phyloP scores from a whole-genome alignment of 2,113 vertebrate genomes.

The Chauna torquata region DNA sequence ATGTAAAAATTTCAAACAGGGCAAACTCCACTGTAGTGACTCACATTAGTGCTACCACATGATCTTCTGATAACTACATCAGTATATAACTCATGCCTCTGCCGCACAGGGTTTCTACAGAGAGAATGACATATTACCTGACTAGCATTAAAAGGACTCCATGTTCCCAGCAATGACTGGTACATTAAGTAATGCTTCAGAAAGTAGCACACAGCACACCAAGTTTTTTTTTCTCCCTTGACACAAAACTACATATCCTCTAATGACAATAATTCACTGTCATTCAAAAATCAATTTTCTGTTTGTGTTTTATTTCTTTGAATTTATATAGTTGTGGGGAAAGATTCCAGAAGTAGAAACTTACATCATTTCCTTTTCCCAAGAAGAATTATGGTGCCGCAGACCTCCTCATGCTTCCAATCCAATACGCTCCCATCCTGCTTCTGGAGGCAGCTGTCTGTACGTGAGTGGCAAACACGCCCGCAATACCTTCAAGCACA shows the following conservation, averaged over 20 bases:
- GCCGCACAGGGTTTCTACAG: slow-evolving; percentile 41
- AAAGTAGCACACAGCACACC: slow-evolving; percentile 56
- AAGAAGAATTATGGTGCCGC: slow-evolving; percentile 22
- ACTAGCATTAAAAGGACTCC: slow-evolving; percentile 67
- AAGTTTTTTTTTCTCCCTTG: not conserved
- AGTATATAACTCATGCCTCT: slow-evolving; percentile 72
- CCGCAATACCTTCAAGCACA: not conserved
- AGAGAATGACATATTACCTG: slow-evolving; percentile 73
- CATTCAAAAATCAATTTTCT: slow-evolving; percentile 65
- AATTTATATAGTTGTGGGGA: slow-evolving; percentile 40
- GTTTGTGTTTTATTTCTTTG: slow-evolving; percentile 64
- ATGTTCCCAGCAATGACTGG: slow-evolving; percentile 70
- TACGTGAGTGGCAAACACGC: not conserved
- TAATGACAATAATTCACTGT: slow-evolving; percentile 59
- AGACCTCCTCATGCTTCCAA: not conserved
- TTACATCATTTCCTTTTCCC: slow-evolving; percentile 57
- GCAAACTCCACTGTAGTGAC: slow-evolving; percentile 55
- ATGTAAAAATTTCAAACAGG: slow-evolving; percentile 55
- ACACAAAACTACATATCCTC: slow-evolving; percentile 50
- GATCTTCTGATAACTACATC: slow-evolving; percentile 72
- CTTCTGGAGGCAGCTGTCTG: not conserved
- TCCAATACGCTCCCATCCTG: not conserved
- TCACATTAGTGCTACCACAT: slow-evolving; percentile 60
- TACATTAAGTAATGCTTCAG: slow-evolving; percentile 66
- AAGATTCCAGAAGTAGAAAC: slow-evolving; percentile 54